Percentiles rank a stretch among this genome's conserved stretches.
These are phyloP conservation scores for Glaucopsyche alexis DNA, from an alignment of 2,888 invertebrate genomes.

Conservation along the genomic window DNA sequence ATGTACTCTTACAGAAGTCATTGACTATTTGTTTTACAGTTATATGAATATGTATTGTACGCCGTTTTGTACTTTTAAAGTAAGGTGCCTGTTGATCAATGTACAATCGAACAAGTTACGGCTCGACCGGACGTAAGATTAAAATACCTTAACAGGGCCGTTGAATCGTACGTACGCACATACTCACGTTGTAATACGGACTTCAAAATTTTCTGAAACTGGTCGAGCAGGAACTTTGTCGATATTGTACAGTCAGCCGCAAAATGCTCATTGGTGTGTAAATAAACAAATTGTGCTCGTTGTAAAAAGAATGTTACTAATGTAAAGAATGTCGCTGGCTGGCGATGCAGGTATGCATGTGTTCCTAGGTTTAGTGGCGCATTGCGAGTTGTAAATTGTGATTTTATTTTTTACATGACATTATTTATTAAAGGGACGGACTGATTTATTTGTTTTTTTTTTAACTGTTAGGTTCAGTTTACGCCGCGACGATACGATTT, in stretches of 20 bases:
- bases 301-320: slow-evolving; percentile 2
- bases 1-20: background rate
- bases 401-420: slow-evolving; percentile 72
- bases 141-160: too few relatives aligned
- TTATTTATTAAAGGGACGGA: slow-evolving; percentile 74
- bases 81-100: too few relatives aligned
- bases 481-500: too few relatives aligned
- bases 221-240: too few relatives aligned
- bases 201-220: too few relatives aligned
- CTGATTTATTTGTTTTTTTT: slow-evolving; percentile 52
- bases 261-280: slow-evolving; percentile 31
- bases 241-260: too few relatives aligned
- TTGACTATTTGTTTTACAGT: background rate
- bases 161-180: too few relatives aligned
- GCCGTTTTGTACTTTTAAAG: too few relatives aligned
- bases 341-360: background rate
- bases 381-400: slow-evolving; percentile 47
- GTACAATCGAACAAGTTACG: too few relatives aligned
- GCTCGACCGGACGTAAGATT: too few relatives aligned
- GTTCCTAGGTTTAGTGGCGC: background rate
- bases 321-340: background rate
- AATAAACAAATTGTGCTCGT: slow-evolving; percentile 6
- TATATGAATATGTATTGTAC: background rate
- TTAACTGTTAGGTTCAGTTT: background rate
- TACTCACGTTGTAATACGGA: too few relatives aligned